phyloP scores from a whole-genome alignment of 2,113 vertebrate species.

The Hemibates koningsi region DNA sequence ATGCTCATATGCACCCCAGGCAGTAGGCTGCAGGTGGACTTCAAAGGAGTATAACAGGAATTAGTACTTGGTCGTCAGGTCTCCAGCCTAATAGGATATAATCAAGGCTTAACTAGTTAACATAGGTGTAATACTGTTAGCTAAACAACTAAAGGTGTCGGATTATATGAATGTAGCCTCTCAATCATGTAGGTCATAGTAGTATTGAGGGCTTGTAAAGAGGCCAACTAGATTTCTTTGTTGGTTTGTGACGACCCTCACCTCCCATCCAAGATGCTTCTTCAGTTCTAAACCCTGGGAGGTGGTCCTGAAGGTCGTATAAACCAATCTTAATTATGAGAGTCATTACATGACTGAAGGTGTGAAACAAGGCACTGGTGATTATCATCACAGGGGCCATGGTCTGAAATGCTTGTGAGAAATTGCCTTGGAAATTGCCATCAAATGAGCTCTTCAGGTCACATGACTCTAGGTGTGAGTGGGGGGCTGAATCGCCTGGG shows the following conservation, averaged over 20 bases:
- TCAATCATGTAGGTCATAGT: not conserved
- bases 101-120: not conserved
- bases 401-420: not conserved
- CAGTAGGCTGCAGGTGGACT: not conserved
- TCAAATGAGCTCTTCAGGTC: not conserved
- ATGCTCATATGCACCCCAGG: not conserved
- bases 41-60: not conserved
- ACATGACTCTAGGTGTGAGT: not conserved
- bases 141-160: not conserved
- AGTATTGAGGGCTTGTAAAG: not conserved
- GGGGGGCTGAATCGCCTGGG: not conserved
- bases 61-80: not conserved
- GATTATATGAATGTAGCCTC: not conserved
- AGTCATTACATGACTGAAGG: not conserved
- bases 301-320: not conserved
- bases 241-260: not conserved
- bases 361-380: not conserved
- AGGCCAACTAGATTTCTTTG: not conserved
- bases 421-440: not conserved
- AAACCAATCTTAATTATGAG: not conserved
- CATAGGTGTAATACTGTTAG: not conserved
- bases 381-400: not conserved
- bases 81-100: not conserved
- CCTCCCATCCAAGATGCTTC: not conserved
- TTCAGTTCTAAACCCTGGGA: not conserved